Percentiles rank a stretch among this genome's conserved stretches.
Conservation (phyloP, 2,888 invertebrate genomes). For the Dexiosoma caninum region DNA sequence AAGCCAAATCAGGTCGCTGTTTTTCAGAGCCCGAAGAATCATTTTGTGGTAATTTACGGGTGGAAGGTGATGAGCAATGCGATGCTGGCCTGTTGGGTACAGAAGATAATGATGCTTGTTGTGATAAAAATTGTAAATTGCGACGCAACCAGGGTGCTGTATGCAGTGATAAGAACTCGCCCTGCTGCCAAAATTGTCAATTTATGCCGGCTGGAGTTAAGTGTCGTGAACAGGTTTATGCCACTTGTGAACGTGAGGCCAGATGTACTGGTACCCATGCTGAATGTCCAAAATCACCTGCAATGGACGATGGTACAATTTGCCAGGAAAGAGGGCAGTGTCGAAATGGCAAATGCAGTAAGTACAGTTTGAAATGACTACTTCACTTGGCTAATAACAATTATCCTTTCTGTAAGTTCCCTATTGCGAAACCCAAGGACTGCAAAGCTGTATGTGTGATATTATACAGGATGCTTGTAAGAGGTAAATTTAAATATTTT, state of each 20-base stretch:
- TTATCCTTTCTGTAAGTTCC: slow-evolving; percentile 79
- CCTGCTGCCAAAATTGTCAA: slow-evolving; percentile 95
- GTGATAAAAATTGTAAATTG: slow-evolving; percentile 94
- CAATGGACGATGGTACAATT: slow-evolving; percentile 83
- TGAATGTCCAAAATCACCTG: slow-evolving; percentile 91
- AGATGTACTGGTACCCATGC: slow-evolving; percentile 89
- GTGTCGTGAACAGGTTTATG: slow-evolving; percentile 93
- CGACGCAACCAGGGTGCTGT: slow-evolving; percentile 89
- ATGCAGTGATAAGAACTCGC: slow-evolving; percentile 97
- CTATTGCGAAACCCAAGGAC: slow-evolving; percentile 94
- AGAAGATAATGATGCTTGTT: slow-evolving; percentile 95
- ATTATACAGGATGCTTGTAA: slow-evolving; percentile 94
- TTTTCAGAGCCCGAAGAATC: slow-evolving; percentile 96
- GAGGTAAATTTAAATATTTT: slow-evolving; percentile 80
- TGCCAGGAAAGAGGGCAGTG: slow-evolving; percentile 96
- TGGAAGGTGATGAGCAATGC: slow-evolving; percentile 97
- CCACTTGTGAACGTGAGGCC: slow-evolving; percentile 95
- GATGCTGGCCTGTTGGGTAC: slow-evolving; percentile 96
- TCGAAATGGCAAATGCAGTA: slow-evolving; percentile 88
- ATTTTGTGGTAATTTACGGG: slow-evolving; percentile 96
- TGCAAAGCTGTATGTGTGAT: slow-evolving; percentile 98
- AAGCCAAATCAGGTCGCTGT: slow-evolving; percentile 93
- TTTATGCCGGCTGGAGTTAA: slow-evolving; percentile 89
- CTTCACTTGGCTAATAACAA: neutral
- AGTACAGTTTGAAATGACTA: slow-evolving; percentile 24